phyloP scores from a whole-genome alignment of 2,888 invertebrate species.

The Eudasyphora cyanicolor region DNA sequence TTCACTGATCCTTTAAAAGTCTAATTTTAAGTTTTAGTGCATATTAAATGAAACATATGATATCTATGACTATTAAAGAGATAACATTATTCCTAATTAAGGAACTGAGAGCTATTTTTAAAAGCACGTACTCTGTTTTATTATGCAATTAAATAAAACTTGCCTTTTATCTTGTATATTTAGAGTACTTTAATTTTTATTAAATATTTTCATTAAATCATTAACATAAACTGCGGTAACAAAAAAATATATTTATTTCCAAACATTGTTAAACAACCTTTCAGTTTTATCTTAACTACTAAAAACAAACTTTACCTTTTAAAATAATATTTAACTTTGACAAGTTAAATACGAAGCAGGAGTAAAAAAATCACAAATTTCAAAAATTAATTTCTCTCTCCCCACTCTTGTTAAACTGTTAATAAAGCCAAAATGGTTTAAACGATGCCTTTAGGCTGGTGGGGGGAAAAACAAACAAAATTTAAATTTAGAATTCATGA shows the following conservation, averaged over 20 bases:
- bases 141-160: too few species aligned
- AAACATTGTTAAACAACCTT: background rate
- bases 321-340: background rate
- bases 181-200: too few species aligned
- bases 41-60: too few species aligned
- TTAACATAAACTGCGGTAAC: background rate
- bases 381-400: background rate
- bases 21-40: too few species aligned
- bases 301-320: background rate
- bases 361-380: background rate
- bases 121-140: too few species aligned
- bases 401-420: background rate
- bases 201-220: too few species aligned
- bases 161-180: too few species aligned
- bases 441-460: background rate
- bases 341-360: too few species aligned
- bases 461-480: constrained; percentile 3
- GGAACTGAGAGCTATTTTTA: too few species aligned
- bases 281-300: background rate
- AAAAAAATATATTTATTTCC: background rate
- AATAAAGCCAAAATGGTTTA: constrained; percentile 21
- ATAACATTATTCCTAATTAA: too few species aligned
- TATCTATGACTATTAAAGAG: too few species aligned
- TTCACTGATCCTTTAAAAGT: too few species aligned
- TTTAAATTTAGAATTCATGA: constrained; percentile 63